Conservation (phyloP, 2,797 vertebrate genomes). For the Loris lydekkerianus region DNA sequence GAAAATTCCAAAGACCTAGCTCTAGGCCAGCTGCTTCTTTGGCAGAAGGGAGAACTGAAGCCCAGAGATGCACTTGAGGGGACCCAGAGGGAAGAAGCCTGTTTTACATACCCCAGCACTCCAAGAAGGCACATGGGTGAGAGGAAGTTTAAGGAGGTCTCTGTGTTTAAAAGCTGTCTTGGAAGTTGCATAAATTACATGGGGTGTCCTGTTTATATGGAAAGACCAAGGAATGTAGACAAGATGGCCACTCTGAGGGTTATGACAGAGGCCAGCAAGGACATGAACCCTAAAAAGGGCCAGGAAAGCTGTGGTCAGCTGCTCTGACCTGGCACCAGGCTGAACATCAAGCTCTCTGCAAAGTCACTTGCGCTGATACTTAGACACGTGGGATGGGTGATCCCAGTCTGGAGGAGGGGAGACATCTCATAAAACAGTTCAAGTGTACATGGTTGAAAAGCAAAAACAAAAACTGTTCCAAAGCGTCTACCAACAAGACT, state of each 20-base stretch:
- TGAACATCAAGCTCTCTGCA: not conserved
- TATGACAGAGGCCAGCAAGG: slow-evolving; percentile 68
- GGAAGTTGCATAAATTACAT: slow-evolving; percentile 48
- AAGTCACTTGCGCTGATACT: not conserved
- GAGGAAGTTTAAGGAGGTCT: not conserved
- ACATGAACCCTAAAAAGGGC: not conserved
- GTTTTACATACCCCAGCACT: not conserved
- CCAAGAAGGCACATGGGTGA: not conserved
- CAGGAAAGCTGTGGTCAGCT: slow-evolving; percentile 52
- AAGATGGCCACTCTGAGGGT: slow-evolving; percentile 60
- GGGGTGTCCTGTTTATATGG: slow-evolving; percentile 72
- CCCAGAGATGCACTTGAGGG: not conserved
- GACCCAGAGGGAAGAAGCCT: not conserved
- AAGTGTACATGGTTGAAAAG: slow-evolving; percentile 3
- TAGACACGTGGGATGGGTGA: not conserved
- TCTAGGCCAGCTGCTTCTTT: not conserved
- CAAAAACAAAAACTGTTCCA: not conserved
- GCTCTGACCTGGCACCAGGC: slow-evolving; percentile 20
- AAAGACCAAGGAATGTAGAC: slow-evolving; percentile 66
- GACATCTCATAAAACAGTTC: slow-evolving; percentile 13
- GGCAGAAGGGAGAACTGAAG: not conserved
- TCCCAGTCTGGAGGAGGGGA: not conserved
- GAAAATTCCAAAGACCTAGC: not conserved
- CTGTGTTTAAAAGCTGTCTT: slow-evolving; percentile 59
- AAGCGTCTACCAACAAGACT: slow-evolving; percentile 19